Evolutionary conservation across 2,113 vertebrate species (phyloP), one percentile per base, ranked within the genome.

Genomic region (Crypturellus undulatus): DNA sequence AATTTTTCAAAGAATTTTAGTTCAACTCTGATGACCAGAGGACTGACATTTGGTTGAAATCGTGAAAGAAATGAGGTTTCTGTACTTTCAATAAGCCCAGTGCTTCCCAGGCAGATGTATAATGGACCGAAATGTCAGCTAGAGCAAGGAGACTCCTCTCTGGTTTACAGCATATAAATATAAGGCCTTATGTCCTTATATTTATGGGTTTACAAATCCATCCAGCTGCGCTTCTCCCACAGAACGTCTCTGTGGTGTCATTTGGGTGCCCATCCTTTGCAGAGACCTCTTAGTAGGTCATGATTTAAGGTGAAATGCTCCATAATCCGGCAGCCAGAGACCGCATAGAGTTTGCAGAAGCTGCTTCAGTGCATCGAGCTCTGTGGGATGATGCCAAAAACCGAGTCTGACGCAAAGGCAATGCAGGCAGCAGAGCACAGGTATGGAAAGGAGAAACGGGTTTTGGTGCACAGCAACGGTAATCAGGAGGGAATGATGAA

Each of bases 161-260:
- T 25, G 32, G 51, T 84, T 65, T 84, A 56, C 32, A 76, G 47
- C 28, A 89, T n/a, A n/a, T n/a, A n/a, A n/a, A n/a, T n/a, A n/a
- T n/a, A n/a, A n/a, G 4, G 4, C 5, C 51, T 34, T 51, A 60
- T 21, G 14, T 12, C 17, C 8, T 56, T 59, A 2, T n/a, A 36
- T 40, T 71, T 22, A 54, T 1, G 1, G 9, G 28, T 70, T 77
- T 80, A 5, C 20, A 45, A 1, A 28, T 34, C 2, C 22, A 47
- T 6, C 19, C 21, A 18, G 9, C 28, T 51, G 11, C 51, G 13
- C 14, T 70, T 82, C 85, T 34, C 36, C 77, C 26, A 13, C 10
- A 11, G 65, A 68, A n/a, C 0, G 15, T 7, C 4, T 84, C 71
- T 38, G 22, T 43, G 59, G 40, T 40, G n/a, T 32, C 17, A 79